Percentiles rank a stretch among this genome's conserved stretches.
phyloP scores from a whole-genome alignment of 2,113 vertebrate species.

The Phaetusa simplex region DNA sequence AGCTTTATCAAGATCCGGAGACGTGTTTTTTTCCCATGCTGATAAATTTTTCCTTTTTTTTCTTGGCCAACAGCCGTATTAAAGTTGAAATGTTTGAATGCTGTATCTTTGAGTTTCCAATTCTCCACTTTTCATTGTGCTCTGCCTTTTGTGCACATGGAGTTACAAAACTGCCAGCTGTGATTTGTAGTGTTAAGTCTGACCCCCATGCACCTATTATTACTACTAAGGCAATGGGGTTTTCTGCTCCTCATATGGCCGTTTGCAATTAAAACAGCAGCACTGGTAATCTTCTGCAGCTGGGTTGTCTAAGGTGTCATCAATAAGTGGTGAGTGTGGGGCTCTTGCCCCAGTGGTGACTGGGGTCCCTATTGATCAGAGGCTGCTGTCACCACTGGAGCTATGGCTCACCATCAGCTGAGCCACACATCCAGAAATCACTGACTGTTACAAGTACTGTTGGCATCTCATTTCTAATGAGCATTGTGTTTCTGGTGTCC shows the following conservation, averaged over 20 bases:
- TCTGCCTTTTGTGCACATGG: not conserved
- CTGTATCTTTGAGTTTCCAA: not conserved
- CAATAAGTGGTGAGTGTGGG: not conserved
- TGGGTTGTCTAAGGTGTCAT: not conserved
- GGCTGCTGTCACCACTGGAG: not conserved
- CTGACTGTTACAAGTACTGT: not conserved
- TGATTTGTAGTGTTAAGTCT: not conserved
- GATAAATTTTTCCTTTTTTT: not conserved
- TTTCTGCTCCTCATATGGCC: not conserved
- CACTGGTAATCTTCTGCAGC: not conserved
- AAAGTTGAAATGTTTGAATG: not conserved
- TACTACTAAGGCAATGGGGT: not conserved
- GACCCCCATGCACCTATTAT: not conserved
- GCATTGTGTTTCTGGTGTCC: accelerated
- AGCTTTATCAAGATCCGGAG: not conserved
- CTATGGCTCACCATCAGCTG: not conserved
- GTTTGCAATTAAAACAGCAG: not conserved
- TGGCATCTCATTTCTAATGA: not conserved
- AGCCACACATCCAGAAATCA: not conserved
- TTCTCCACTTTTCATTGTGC: not conserved
- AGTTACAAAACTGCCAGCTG: not conserved
- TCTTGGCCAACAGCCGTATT: not conserved
- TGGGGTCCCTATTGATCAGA: not conserved
- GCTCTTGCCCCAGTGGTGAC: not conserved
- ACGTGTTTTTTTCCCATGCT: not conserved